These are phyloP conservation scores for Callosobruchus maculatus DNA, from an alignment of 2,888 invertebrate genomes.

Conservation along the genomic window DNA sequence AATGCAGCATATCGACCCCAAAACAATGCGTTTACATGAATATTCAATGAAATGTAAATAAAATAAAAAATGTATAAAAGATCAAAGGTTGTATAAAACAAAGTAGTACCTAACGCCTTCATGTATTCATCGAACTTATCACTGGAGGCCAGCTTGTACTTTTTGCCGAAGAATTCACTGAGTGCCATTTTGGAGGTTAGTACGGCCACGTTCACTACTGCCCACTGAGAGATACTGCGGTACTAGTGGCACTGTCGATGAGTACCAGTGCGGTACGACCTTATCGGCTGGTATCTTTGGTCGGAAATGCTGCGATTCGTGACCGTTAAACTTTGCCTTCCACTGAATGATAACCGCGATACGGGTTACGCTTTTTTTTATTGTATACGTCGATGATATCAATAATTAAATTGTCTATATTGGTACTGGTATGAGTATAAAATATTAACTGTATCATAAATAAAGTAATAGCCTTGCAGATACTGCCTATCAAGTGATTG, in stretches of 20 bases:
- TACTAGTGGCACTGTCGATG: not conserved
- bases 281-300: not conserved
- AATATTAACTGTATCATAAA: not conserved
- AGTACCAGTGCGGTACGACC: not conserved
- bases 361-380: not conserved
- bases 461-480: no score
- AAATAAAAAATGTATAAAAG: not conserved
- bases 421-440: not conserved
- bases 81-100: not conserved
- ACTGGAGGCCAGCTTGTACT: conserved; percentile 74
- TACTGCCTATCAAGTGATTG: no score
- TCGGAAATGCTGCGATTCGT: not conserved
- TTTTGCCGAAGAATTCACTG: conserved; percentile 44
- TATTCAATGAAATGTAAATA: not conserved
- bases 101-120: conserved; percentile 74
- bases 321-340: not conserved
- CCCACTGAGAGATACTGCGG: not conserved
- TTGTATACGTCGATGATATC: not conserved
- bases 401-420: not conserved
- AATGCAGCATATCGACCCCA: not conserved
- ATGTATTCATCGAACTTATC: conserved; percentile 89
- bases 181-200: not conserved
- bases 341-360: not conserved
- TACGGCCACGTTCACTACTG: not conserved
- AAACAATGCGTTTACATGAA: not conserved